phyloP scores from a whole-genome alignment of 2,113 vertebrate species.

The Heliornis fulica region DNA sequence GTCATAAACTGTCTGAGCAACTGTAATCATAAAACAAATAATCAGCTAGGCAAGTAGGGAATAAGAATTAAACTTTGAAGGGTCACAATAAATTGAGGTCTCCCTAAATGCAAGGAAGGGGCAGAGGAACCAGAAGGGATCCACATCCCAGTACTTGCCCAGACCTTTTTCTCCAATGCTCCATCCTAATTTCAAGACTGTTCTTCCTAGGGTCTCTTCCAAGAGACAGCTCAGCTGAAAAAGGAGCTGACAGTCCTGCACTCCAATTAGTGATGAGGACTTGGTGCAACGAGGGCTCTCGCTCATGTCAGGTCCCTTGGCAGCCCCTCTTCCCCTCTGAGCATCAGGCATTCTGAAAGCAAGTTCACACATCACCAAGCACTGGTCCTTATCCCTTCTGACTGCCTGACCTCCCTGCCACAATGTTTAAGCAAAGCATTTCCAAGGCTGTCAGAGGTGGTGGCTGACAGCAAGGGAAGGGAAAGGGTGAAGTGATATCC shows the following conservation, averaged over 20 bases:
- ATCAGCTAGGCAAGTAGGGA: not conserved
- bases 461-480: not conserved
- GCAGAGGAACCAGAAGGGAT: not conserved
- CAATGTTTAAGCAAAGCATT: not conserved
- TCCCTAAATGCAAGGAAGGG: not conserved
- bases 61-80: not conserved
- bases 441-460: not conserved
- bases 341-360: not conserved
- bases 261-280: not conserved
- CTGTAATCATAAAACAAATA: not conserved
- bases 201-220: not conserved
- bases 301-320: not conserved
- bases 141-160: not conserved
- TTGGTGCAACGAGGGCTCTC: not conserved
- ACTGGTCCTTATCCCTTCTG: not conserved
- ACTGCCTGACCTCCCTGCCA: not conserved
- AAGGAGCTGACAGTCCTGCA: not conserved
- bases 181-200: rapidly evolving
- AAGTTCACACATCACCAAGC: not conserved
- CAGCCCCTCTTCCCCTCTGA: not conserved
- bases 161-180: rapidly evolving
- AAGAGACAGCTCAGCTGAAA: not conserved
- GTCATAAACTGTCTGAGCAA: not conserved
- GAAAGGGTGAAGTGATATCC: not conserved
- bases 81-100: not conserved